Evolutionary conservation across 2,797 vertebrate genomes (phyloP).

Genomic region (Coreius guichenoti): DNA sequence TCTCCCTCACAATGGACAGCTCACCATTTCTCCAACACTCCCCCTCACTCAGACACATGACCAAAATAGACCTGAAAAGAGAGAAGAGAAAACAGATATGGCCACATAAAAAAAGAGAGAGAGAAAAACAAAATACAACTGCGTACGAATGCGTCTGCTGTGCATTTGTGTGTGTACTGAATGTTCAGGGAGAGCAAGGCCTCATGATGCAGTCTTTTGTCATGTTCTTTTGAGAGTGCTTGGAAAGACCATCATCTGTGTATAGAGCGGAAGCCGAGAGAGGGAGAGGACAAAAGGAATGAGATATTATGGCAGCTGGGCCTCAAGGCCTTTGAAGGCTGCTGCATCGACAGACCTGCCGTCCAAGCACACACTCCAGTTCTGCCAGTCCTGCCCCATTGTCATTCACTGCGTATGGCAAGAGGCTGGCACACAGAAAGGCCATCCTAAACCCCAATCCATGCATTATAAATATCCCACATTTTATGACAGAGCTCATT

Average conservation of each 20-base stretch:
- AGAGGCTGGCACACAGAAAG: slow-evolving; percentile 52
- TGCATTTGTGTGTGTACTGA: slow-evolving; percentile 47
- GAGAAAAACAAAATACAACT: slow-evolving; percentile 43
- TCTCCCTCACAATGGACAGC: slow-evolving; percentile 54
- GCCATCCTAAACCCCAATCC: slow-evolving; percentile 44
- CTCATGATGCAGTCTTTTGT: slow-evolving; percentile 56
- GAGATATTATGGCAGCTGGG: slow-evolving; percentile 69
- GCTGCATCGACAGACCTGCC: slow-evolving; percentile 56
- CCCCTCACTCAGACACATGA: slow-evolving; percentile 57
- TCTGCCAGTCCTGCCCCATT: slow-evolving; percentile 41
- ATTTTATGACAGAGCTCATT: slow-evolving; percentile 24
- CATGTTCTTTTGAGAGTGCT: slow-evolving; percentile 67
- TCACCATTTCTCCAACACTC: slow-evolving; percentile 36
- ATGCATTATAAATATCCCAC: slow-evolving; percentile 58
- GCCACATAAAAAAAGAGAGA: slow-evolving; percentile 33
- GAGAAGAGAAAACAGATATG: slow-evolving; percentile 47
- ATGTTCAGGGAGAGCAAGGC: slow-evolving; percentile 39
- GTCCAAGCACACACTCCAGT: slow-evolving; percentile 57
- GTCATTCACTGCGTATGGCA: slow-evolving; percentile 47
- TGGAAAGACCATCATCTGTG: slow-evolving; percentile 77
- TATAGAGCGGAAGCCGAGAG: slow-evolving; percentile 67
- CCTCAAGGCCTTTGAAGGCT: slow-evolving; percentile 67
- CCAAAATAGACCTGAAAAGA: slow-evolving; percentile 60
- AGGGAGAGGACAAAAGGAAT: slow-evolving; percentile 76
- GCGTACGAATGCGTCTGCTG: slow-evolving; percentile 5